phyloP scores from a whole-genome alignment of 1,140 invertebrate genomes.

The Drosophila auraria region DNA sequence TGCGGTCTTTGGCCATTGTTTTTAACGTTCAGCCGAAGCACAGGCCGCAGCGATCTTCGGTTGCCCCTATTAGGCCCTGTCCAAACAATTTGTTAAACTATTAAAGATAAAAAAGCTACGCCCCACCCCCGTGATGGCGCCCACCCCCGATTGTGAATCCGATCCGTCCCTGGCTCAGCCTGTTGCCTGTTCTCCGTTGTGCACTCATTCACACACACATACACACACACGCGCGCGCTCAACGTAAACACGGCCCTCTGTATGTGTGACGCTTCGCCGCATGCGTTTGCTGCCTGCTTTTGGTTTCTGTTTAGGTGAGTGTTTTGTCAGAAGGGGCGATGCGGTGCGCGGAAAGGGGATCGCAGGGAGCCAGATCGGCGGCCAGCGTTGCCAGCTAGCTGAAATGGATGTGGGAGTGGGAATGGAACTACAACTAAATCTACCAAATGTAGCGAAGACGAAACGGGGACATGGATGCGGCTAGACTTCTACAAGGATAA shows the following conservation, averaged over 20 bases:
- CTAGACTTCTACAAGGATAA: constrained; percentile 17
- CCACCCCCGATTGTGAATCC: constrained; percentile 12
- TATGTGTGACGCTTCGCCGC: constrained; percentile 20
- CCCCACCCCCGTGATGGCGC: constrained; percentile 1
- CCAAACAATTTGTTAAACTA: constrained; percentile 13
- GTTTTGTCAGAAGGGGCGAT: background rate
- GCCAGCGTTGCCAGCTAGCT: constrained; percentile 32
- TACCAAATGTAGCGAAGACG: background rate
- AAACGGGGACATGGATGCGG: background rate
- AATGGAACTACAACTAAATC: constrained; percentile 13
- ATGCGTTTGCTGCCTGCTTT: constrained; percentile 10
- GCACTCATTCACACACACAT: constrained; percentile 42
- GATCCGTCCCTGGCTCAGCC: constrained; percentile 19
- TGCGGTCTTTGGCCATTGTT: constrained; percentile 25
- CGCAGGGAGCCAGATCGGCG: constrained; percentile 12
- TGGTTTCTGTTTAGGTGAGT: constrained; percentile 18
- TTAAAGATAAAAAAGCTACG: constrained; percentile 28
- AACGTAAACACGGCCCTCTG: constrained; percentile 16
- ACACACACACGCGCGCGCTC: constrained; percentile 17
- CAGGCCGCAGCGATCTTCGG: constrained; percentile 21
- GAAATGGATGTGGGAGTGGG: constrained; percentile 14
- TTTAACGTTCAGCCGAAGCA: constrained; percentile 35
- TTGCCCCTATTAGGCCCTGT: constrained; percentile 7
- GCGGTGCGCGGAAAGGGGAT: background rate
- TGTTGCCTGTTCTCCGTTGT: constrained; percentile 59